These are phyloP conservation scores for Dolichopus griseipennis DNA, from an alignment of 2,888 invertebrate genomes.

Conservation along the genomic window DNA sequence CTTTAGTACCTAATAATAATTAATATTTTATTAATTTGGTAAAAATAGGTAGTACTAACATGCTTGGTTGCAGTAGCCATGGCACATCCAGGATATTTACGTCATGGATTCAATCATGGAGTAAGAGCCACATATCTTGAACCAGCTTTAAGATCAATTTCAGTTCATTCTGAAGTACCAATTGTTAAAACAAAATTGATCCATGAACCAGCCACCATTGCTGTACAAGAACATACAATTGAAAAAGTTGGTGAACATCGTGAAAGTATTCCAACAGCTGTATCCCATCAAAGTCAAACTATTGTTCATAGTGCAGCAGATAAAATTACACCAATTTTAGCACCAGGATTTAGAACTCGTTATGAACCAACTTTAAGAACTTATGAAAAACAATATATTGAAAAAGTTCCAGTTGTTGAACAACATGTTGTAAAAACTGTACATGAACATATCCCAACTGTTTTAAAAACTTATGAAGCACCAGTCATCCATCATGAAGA, in stretches of 20 bases:
- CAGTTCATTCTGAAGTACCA: not conserved
- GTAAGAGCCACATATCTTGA: no score
- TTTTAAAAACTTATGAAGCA: not conserved
- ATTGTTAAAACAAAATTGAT: constrained; percentile 1
- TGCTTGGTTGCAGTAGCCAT: constrained; percentile 45
- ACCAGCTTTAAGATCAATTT: not conserved
- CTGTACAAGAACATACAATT: constrained; percentile 36
- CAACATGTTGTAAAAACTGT: not conserved
- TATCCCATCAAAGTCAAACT: constrained; percentile 50
- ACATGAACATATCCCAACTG: not conserved
- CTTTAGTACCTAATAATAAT: not conserved
- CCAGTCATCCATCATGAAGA: not conserved
- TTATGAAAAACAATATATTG: constrained; percentile 23
- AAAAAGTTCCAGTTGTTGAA: constrained; percentile 23
- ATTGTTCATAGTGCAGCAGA: constrained; percentile 45
- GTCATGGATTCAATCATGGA: no score
- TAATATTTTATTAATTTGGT: not conserved
- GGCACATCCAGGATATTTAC: constrained; percentile 24
- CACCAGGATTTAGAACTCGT: constrained; percentile 33
- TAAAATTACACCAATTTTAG: constrained; percentile 32
- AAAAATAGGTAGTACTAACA: constrained; percentile 49
- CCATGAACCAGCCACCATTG: constrained; percentile 30
- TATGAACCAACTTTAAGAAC: constrained; percentile 30
- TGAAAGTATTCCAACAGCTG: constrained; percentile 41
- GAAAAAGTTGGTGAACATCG: constrained; percentile 36